Base-by-base conservation (phyloP, 2,888 invertebrate species). In the Acanthosepion pharaonis region DNA sequence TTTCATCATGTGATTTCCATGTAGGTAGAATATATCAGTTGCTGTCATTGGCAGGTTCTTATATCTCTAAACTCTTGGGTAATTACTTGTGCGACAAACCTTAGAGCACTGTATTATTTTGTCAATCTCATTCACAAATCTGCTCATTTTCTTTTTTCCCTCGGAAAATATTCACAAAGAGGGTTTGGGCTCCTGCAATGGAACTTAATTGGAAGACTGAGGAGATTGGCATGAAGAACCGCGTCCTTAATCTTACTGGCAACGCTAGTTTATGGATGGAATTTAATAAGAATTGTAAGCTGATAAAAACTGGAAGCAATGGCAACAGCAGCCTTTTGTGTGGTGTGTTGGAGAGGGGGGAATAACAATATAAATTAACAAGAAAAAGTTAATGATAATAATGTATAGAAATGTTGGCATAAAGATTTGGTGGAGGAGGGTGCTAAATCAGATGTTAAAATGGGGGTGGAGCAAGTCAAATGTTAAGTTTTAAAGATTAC, bases 1-100 rank as follows among this genome's bases (percentile, higher is more conserved):
- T 78, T 78, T 33, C 78, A n/a, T 78, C n/a, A 1, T 33, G 78
- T 78, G 78, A 78, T 78, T 78, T 78, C 78, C 18, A n/a, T n/a
- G 78, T n/a, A 78, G 78, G 78, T n/a, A 78, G 78, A 78, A 78
- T 78, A n/a, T 78, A 78, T 78, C 78, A 78, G n/a, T 78, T 78
- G n/a, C 78, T 78, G 78, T 78, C 78, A 78, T 11, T n/a, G 78
- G 78, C 78, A 78, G 78, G n/a, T 78, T 78, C 78, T 78, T 78
- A 78, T 78, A 78, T 78, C 78, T 78, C 78, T 78, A 78, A 78
- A 78, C 78, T 78, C 78, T 78, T 78, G 78, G n/a, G 78, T 78
- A 78, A 78, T 78, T 78, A 78, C 78, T 78, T 78, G 78, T 78
- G 78, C 33, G 78, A 78, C 78, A 78, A 78, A 33, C 78, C 18